Percentiles rank a stretch among this genome's conserved stretches.
These are phyloP conservation scores for Corythoichthys intestinalis DNA, from an alignment of 2,113 vertebrate species.

Conservation along the genomic window DNA sequence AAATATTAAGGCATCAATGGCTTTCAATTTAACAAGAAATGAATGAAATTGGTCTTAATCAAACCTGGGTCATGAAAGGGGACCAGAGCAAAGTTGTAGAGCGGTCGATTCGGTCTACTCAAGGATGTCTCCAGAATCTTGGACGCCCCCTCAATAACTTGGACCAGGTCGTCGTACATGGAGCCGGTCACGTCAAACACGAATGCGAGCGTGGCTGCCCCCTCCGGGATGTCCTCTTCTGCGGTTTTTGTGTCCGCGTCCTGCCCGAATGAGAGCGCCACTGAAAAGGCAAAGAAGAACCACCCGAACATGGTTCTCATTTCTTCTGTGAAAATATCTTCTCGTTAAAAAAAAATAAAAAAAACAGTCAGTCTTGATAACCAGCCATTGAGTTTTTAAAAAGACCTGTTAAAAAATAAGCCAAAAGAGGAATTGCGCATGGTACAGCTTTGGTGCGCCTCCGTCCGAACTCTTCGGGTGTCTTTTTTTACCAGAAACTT, in stretches of 20 bases:
- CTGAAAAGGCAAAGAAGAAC: constrained; percentile 53
- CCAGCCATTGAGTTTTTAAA: constrained; percentile 50
- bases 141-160: constrained; percentile 96
- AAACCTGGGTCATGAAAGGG: constrained; percentile 97
- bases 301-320: constrained; percentile 55
- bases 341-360: not conserved
- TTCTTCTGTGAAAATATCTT: constrained; percentile 27
- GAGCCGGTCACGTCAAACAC: constrained; percentile 99
- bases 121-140: constrained; percentile 96
- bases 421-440: not conserved
- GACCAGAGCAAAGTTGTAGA: constrained; percentile 94
- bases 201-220: constrained; percentile 93
- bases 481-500: constrained; percentile 8
- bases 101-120: constrained; percentile 85
- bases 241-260: constrained; percentile 48
- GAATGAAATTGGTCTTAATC: not conserved
- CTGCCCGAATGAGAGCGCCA: constrained; percentile 60
- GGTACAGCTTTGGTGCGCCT: not conserved
- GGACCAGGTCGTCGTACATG: constrained; percentile 97
- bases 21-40: not conserved
- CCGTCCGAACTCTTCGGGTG: not conserved
- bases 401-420: constrained; percentile 6
- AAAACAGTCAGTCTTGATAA: constrained; percentile 18
- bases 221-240: constrained; percentile 80
- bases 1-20: constrained; percentile 2